Evolutionary conservation across 35 echinoderm and acorn worm species (phyloP).

Genomic region (Chiridota heheva): DNA sequence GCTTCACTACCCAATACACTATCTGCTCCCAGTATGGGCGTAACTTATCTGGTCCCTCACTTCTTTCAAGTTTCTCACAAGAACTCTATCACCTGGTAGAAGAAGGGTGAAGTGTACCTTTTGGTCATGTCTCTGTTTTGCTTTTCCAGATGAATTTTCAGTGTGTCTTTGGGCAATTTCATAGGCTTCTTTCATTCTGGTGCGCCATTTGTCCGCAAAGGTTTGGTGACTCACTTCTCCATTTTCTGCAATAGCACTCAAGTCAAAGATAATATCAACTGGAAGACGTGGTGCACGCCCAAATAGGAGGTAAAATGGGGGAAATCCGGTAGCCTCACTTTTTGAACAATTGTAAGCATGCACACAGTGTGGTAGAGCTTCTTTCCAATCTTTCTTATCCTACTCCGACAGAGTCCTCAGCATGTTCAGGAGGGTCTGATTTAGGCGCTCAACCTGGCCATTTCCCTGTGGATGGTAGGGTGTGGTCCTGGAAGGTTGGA

Average conservation of each 20-base stretch:
- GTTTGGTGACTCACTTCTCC: constrained; percentile 1
- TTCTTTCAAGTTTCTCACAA: constrained; percentile 51
- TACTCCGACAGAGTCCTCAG: constrained; percentile 37
- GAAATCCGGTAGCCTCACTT: constrained; percentile 37
- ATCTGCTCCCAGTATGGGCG: constrained; percentile 53
- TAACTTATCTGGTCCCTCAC: constrained; percentile 59
- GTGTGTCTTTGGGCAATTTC: neutral
- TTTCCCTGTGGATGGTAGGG: constrained; percentile 42
- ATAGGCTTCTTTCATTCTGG: constrained; percentile 63
- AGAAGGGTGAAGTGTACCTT: constrained; percentile 35
- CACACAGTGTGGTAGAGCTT: constrained; percentile 21
- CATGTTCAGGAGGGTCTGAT: constrained; percentile 48
- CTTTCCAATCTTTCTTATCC: constrained; percentile 46
- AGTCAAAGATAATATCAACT: constrained; percentile 14
- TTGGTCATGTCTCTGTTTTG: constrained; percentile 25
- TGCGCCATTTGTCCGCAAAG: constrained; percentile 51
- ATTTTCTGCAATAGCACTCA: neutral
- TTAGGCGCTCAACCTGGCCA: constrained; percentile 32
- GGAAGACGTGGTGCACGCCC: constrained; percentile 41
- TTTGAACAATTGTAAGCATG: constrained; percentile 53
- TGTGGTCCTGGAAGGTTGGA: constrained; percentile 22
- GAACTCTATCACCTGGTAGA: constrained; percentile 49
- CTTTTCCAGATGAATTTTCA: neutral
- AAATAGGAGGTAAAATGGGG: constrained; percentile 47
- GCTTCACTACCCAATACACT: constrained; percentile 28